Base-by-base conservation (phyloP, 2,888 invertebrate species). In the Epinotia brunnichana region DNA sequence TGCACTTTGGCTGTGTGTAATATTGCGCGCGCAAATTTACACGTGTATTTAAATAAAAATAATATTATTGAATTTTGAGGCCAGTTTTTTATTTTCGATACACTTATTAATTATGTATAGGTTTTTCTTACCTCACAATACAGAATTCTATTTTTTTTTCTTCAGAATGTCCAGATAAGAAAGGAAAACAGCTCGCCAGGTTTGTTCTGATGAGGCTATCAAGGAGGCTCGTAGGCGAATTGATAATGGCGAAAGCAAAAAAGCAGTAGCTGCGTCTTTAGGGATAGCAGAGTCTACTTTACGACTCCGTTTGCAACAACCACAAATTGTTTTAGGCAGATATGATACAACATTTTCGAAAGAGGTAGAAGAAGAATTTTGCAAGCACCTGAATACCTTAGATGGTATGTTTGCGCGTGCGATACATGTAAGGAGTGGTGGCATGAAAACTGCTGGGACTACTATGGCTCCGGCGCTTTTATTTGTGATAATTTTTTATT, bases 381-480 rank as follows among this genome's bases (percentile, higher is more conserved):
- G 70, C 51, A 53, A 70, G 13, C 24, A 74, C n/a, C n/a, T n/a
- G n/a, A n/a, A n/a, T n/a, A n/a, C n/a, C n/a, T n/a, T n/a, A 19
- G 71, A 74, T 57, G 56, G 61, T 51, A 74, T 75, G 73, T 75
- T 68, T 68, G n/a, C n/a, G n/a, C n/a, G n/a, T n/a, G n/a, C n/a
- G n/a, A n/a, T n/a, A n/a, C n/a, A n/a, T n/a, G n/a, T n/a, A n/a
- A n/a, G n/a, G n/a, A n/a, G n/a, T n/a, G n/a, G n/a, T n/a, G n/a
- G n/a, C n/a, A n/a, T 1, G 54, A 54, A 70, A 73, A 70, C 7
- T 10, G 11, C 35, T 64, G 24, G 35, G 75, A 48, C 54, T 61
- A n/a, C 39, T 2, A 61, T 61, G 61, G 61, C 17, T 59, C 59
- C 35, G 59, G 59, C 24, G 35, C 59, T 29, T 57, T 57, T 53